Conservation (phyloP, 2,797 vertebrate species). For the Euphonia xanthogaster region DNA sequence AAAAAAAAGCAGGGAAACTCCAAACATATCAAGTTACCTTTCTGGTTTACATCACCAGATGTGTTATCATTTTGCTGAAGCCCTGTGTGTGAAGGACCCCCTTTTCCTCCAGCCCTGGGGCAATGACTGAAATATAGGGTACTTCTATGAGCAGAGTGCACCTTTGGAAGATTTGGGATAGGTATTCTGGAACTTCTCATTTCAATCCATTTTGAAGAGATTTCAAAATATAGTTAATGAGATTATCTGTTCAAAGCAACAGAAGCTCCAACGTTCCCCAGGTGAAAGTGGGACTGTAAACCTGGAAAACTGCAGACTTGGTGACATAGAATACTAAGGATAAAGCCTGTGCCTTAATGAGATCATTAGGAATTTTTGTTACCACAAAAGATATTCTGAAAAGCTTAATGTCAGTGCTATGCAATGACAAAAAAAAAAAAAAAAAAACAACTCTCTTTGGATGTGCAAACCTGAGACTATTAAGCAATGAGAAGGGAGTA, state of each 20-base stretch:
- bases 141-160: neutral
- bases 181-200: constrained; percentile 11
- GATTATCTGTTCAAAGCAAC: neutral
- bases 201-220: neutral
- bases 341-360: neutral
- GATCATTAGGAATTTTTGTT: neutral
- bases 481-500: neutral
- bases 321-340: neutral
- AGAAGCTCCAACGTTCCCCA: neutral
- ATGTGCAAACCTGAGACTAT: neutral
- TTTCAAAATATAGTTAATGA: constrained; percentile 7
- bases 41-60: constrained; percentile 17
- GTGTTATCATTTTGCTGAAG: constrained; percentile 20
- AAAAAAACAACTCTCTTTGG: neutral
- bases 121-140: neutral
- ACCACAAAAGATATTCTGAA: neutral
- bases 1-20: neutral
- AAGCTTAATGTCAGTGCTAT: neutral
- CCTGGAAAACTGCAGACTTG: neutral
- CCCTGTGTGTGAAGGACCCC: neutral
- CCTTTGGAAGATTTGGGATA: neutral
- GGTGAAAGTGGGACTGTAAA: neutral
- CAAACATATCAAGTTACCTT: neutral
- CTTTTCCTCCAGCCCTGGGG: neutral
- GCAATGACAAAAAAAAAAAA: neutral